Evolutionary conservation across 2,888 invertebrate genomes (phyloP).

Genomic region (Suillia variegata): DNA sequence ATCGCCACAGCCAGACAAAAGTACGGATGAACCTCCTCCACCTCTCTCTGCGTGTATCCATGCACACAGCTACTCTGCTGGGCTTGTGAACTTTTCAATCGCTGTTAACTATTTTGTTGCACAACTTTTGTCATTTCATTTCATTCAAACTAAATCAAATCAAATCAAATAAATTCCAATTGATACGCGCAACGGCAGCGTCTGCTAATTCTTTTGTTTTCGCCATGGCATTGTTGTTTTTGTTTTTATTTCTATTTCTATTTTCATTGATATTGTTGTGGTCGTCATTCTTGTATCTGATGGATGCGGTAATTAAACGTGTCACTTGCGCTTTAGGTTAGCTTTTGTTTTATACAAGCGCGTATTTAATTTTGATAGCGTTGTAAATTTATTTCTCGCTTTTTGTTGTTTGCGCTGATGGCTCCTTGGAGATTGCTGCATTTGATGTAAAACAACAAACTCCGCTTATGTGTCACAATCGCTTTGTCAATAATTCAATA

Average conservation of each 20-base stretch:
- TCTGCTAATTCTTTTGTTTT: no score
- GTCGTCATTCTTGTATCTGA: background rate
- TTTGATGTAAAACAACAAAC: no score
- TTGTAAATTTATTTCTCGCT: background rate
- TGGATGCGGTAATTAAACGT: slow-evolving; percentile 6
- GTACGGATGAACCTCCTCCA: no score
- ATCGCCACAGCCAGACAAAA: no score
- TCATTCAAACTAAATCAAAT: no score
- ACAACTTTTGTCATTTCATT: background rate
- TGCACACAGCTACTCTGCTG: background rate
- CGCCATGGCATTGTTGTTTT: no score
- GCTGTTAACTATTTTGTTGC: background rate
- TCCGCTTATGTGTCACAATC: no score
- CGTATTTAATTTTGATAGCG: slow-evolving; percentile 5
- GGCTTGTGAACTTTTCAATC: background rate
- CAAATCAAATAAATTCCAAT: background rate
- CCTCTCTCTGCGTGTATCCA: no score
- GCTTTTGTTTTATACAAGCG: background rate
- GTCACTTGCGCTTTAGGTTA: background rate
- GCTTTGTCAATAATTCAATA: no score
- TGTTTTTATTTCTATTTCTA: no score
- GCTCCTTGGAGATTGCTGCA: background rate
- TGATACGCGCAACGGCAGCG: no score
- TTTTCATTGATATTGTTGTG: no score
- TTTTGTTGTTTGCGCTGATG: background rate